phyloP scores from a whole-genome alignment of 2,888 invertebrate species.

The Agriopis leucophaearia region DNA sequence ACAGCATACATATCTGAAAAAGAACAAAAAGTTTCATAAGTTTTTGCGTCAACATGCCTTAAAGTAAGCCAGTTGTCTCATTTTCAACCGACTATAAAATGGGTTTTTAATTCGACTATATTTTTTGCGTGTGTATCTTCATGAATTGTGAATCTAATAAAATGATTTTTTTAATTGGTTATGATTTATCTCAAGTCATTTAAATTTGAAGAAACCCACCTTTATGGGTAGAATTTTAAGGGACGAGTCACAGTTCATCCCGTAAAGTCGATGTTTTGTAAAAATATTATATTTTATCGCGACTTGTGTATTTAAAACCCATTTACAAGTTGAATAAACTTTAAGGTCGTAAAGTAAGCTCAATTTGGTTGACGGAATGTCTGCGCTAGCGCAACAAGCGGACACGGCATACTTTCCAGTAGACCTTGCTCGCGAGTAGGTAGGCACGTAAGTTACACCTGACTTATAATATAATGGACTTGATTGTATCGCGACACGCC shows the following conservation, averaged over 20 bases:
- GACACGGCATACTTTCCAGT: slow-evolving; percentile 70
- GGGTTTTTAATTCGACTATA: too few species aligned
- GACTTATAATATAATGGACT: slow-evolving; percentile 52
- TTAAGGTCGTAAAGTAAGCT: slow-evolving; percentile 42
- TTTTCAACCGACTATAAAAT: too few species aligned
- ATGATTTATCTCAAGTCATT: too few species aligned
- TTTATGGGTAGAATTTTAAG: too few species aligned
- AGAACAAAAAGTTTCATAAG: slow-evolving; percentile 29
- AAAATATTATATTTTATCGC: neutral
- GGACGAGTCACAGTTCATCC: too few species aligned
- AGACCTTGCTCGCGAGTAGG: slow-evolving; percentile 57
- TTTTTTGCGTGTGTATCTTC: neutral
- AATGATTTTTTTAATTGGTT: too few species aligned
- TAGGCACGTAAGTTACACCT: slow-evolving; percentile 50
- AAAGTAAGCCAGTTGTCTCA: too few species aligned
- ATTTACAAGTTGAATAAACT: slow-evolving; percentile 12
- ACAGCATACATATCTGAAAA: slow-evolving; percentile 83
- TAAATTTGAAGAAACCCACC: too few species aligned
- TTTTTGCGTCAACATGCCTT: too few species aligned
- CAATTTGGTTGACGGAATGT: slow-evolving; percentile 57
- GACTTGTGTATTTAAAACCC: neutral
- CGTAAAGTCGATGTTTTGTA: too few species aligned
- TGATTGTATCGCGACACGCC: slow-evolving; percentile 53
- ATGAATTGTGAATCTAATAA: too few species aligned
- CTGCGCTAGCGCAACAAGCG: slow-evolving; percentile 57